These are phyloP conservation scores for Amyelois transitella DNA, from an alignment of 1,140 invertebrate genomes.

Conservation along the genomic window DNA sequence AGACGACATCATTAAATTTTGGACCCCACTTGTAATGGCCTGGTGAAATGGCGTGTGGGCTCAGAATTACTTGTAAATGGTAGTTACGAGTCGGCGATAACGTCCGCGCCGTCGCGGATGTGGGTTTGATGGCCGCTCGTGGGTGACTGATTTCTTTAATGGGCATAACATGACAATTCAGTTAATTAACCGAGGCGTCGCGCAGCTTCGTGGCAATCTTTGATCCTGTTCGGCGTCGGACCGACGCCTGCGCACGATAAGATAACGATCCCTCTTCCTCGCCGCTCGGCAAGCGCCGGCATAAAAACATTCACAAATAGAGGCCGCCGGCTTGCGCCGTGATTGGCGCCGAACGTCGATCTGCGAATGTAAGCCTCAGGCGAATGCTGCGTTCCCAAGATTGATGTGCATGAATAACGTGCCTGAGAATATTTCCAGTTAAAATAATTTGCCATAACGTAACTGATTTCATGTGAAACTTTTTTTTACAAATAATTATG, in stretches of 20 bases:
- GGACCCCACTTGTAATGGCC: conserved; percentile 27
- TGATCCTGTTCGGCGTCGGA: conserved; percentile 36
- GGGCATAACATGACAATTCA: conserved; percentile 15
- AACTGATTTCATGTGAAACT: not conserved
- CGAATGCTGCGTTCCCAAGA: conserved; percentile 16
- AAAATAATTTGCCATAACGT: not conserved
- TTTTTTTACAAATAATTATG: not conserved
- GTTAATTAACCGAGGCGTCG: conserved; percentile 13
- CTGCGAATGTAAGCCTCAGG: conserved; percentile 26
- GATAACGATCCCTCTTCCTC: conserved; percentile 41
- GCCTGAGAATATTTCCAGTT: not conserved
- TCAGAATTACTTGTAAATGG: conserved; percentile 32
- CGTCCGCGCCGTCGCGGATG: conserved; percentile 12
- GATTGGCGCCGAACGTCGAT: conserved; percentile 38
- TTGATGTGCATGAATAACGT: conserved; percentile 30
- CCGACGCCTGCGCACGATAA: conserved; percentile 48
- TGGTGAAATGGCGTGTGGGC: conserved; percentile 34
- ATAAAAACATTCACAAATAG: conserved; percentile 50
- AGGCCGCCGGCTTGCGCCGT: conserved; percentile 29
- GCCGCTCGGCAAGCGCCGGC: conserved; percentile 18
- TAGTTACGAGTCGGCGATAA: conserved; percentile 20
- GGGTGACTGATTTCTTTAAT: conserved; percentile 26
- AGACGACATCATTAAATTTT: conserved; percentile 51
- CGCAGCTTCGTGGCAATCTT: conserved; percentile 24
- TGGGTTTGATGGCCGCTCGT: conserved; percentile 25